phyloP scores from a whole-genome alignment of 2,797 vertebrate genomes.

The Spinus pinus region DNA sequence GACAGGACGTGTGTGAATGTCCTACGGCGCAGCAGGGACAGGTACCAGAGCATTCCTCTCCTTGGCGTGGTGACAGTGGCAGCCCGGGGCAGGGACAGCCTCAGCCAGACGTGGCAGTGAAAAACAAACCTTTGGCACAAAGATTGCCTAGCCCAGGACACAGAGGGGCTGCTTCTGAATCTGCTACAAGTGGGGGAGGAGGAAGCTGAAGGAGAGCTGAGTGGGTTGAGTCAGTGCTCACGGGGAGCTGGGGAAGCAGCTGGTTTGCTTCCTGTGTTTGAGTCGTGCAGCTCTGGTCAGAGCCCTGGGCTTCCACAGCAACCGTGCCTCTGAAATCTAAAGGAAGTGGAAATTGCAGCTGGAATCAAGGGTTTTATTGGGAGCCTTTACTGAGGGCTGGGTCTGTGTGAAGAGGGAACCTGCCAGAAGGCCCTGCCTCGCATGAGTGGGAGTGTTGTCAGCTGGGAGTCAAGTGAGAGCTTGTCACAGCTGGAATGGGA shows the following conservation, averaged over 20 bases:
- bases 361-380: background rate
- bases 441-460: background rate
- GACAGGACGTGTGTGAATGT: background rate
- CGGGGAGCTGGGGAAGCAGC: background rate
- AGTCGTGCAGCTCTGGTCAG: background rate
- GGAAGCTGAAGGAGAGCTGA: background rate
- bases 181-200: background rate
- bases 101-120: background rate
- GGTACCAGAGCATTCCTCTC: background rate
- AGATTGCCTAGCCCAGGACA: background rate
- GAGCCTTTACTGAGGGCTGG: background rate
- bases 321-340: background rate
- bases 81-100: background rate
- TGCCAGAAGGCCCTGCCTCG: background rate
- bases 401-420: background rate
- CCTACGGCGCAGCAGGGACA: background rate
- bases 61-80: background rate
- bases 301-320: background rate
- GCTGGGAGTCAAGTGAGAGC: constrained; percentile 42
- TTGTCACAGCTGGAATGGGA: constrained; percentile 20
- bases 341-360: background rate
- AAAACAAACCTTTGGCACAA: background rate
- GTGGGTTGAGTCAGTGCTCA: background rate
- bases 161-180: background rate
- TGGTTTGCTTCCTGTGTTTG: background rate